Conservation (phyloP, 2,797 vertebrate genomes). For the Esox lucius region DNA sequence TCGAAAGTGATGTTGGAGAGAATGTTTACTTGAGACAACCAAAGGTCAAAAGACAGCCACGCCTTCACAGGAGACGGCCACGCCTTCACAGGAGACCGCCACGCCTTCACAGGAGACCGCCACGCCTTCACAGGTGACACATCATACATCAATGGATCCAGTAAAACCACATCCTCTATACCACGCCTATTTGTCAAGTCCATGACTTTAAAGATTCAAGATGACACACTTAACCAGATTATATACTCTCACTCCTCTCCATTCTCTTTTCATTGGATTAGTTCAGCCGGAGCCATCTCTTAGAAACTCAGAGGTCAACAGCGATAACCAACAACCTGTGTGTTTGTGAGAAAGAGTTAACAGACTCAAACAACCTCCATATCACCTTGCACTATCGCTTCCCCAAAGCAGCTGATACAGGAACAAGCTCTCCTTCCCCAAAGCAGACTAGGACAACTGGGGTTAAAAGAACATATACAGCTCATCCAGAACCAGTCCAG, state of each 20-base stretch:
- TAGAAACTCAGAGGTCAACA: background rate
- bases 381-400: background rate
- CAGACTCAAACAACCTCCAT: background rate
- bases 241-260: background rate
- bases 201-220: background rate
- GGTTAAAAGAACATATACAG: no score
- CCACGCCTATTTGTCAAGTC: background rate
- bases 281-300: no score
- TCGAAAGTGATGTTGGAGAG: background rate
- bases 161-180: background rate
- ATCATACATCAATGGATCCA: background rate
- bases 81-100: no score
- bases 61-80: background rate
- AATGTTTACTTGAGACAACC: background rate
- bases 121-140: background rate
- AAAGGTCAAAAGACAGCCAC: background rate
- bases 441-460: no score
- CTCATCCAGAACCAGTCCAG: background rate
- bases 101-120: background rate
- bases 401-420: background rate
- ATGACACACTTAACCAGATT: background rate
- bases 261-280: background rate
- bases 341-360: background rate
- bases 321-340: background rate
- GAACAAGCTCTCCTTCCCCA: background rate